Base-by-base conservation (phyloP, 1,140 invertebrate species). In the Linepithema humile region DNA sequence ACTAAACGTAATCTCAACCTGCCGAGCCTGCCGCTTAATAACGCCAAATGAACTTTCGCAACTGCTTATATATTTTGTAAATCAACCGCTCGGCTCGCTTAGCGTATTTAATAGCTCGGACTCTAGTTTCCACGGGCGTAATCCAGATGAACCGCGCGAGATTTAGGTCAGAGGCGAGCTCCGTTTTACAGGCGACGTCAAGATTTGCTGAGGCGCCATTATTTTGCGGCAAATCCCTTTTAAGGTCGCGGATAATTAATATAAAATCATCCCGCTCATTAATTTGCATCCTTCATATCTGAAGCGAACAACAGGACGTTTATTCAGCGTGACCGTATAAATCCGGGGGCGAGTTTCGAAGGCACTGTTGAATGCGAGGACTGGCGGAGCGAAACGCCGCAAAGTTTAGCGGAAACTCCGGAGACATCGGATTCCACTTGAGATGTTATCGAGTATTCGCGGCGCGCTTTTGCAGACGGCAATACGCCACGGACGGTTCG, bases 41-140 rank as follows among this genome's bases (percentile, higher is more conserved):
- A 69, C 40, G 75, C 15, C 12, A 59, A 69, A 80, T 65, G 43
- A 82, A 70, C 53, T 84, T 84, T 84, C 73, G 73, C 50, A 38
- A 55, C n/a, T 45, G 82, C 48, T 84, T 80, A 78, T 78, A 57
- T 67, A 78, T 80, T 84, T 84, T 80, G 50, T 84, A 84, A 80
- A 83, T 83, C 48, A 83, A 83, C 45, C 45, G 60, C 45, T 62
- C 20, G 60, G 48, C 38, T 83, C 60, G 38, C 10, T 29, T 23
- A 48, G 50, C 17, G 38, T 43, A 65, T 77, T 78, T 77, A 83
- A 78, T 45, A 77, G 43, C 38, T 40, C 38, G 48, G 38, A 55
- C 29, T 65, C 29, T 53, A 82, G 53, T 82, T 82, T 59, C 53
- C 40, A 45, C 9, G 53, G 20, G 60, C 10, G 38, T 59, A 73